Evolutionary conservation across 2,113 vertebrate genomes (phyloP), one percentile per base, ranked within the genome.

Genomic region (Eptesicus fuscus): DNA sequence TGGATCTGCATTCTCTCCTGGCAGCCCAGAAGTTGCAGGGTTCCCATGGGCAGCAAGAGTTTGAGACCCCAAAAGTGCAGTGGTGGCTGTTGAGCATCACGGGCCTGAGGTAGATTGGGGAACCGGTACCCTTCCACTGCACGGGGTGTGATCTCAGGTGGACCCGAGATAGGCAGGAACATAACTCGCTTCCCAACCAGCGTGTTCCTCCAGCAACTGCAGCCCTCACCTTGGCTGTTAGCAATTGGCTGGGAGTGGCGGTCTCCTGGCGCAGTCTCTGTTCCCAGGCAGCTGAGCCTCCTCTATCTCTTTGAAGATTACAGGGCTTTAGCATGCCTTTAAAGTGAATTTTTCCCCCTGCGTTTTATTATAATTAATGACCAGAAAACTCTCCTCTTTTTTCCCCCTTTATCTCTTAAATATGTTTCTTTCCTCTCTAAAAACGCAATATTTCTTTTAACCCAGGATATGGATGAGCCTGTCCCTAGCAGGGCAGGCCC

Each of bases 361-460:
- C 61, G 91, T 98, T 98, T 98, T 98, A 98, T 97, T 97, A 98
- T 98, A 98, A 98, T 98, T 98, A 98, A 98, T 98, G 98, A 98
- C 97, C 97, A 97, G 97, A 97, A 98, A 98, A 98, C 97, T 97
- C 97, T 97, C 98, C 96, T 97, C 88, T 95, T 98, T 97, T 96
- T 93, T 13, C 86, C 47, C 14, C 74, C 98, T 98, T 98, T 98
- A 98, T 98, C 98, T 98, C 97, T 98, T 98, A 98, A 98, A 98
- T 98, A 98, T 98, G 98, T 98, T 98, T 98, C 98, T 98, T 98
- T 98, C 94, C 98, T 97, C 98, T 98, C 96, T 98, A 98, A 98
- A 98, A 98, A 98, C 65, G 98, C 98, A 98, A 97, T 98, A 98
- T 98, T 98, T 98, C 98, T 98, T 98, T 98, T 98, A 98, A 98